These are phyloP conservation scores for Drosophila lini DNA, from an alignment of 1,140 invertebrate species.

Conservation along the genomic window DNA sequence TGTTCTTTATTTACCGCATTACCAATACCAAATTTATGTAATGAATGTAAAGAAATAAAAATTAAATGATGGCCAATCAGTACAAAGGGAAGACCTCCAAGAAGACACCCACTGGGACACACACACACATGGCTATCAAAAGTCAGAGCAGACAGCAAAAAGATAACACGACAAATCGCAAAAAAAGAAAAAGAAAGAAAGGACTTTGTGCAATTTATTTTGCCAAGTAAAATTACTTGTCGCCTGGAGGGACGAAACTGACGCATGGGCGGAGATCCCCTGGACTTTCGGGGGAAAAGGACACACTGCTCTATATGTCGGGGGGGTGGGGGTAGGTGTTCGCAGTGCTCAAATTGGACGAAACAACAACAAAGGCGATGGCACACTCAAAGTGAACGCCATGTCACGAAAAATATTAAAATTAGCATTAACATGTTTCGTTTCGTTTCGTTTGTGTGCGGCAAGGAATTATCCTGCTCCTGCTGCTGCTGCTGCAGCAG, in stretches of 20 bases:
- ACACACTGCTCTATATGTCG: constrained; percentile 3
- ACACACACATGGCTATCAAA: constrained; percentile 31
- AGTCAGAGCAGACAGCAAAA: constrained; percentile 49
- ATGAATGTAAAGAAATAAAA: constrained; percentile 57
- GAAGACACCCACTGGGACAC: constrained; percentile 8
- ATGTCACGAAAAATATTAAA: constrained; percentile 83
- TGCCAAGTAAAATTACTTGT: constrained; percentile 81
- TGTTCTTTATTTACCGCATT: not conserved
- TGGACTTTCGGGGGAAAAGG: constrained; percentile 20
- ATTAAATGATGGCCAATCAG: constrained; percentile 66
- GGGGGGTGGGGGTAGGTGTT: not conserved
- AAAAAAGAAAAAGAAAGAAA: constrained; percentile 35
- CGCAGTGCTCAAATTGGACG: constrained; percentile 60
- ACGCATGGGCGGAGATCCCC: constrained; percentile 17
- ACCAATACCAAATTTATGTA: not conserved
- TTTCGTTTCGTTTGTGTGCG: constrained; percentile 13
- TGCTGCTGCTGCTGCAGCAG: constrained; percentile 12
- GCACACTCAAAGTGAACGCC: constrained; percentile 71
- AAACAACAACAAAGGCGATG: constrained; percentile 49
- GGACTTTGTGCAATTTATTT: constrained; percentile 82
- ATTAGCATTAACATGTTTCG: constrained; percentile 78
- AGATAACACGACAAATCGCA: constrained; percentile 30
- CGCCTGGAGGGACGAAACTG: constrained; percentile 64
- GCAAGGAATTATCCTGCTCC: constrained; percentile 21
- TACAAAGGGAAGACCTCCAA: constrained; percentile 34